A percentile compares a stretch with the other conserved stretches of the same genome.
These are phyloP conservation scores for Canis aureus DNA, from an alignment of 2,113 vertebrate genomes.

Conservation along the genomic window DNA sequence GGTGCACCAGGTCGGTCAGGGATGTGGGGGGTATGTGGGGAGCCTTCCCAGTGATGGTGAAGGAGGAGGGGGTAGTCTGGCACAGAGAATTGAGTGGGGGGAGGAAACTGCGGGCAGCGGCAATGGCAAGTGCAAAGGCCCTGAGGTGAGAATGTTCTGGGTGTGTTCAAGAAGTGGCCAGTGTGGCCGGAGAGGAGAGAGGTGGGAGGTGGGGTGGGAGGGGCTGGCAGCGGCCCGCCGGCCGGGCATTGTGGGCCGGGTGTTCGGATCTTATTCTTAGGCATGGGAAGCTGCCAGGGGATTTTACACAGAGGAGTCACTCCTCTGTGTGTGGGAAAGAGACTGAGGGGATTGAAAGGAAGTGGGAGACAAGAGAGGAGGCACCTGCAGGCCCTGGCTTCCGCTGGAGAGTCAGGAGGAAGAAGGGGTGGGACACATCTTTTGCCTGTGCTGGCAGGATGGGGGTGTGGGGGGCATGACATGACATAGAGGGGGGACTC, in stretches of 20 bases:
- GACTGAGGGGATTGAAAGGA: slow-evolving; percentile 30
- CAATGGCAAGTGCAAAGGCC: neutral
- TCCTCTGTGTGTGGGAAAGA: slow-evolving; percentile 58
- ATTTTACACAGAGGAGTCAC: slow-evolving; percentile 48
- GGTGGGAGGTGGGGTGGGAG: neutral
- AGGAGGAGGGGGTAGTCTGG: neutral
- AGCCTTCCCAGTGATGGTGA: neutral
- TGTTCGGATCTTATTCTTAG: slow-evolving; percentile 50
- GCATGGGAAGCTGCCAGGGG: slow-evolving; percentile 61
- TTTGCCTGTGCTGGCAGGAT: neutral
- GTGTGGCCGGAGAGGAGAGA: neutral
- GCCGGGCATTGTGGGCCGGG: neutral
- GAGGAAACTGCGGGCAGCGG: neutral
- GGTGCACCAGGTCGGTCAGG: too few species aligned
- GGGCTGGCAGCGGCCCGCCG: neutral
- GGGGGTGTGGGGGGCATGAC: neutral
- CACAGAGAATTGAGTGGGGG: neutral
- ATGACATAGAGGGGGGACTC: neutral
- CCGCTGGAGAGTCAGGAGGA: neutral
- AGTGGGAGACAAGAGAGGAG: slow-evolving; percentile 48
- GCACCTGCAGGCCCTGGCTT: slow-evolving; percentile 47
- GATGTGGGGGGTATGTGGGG: neutral
- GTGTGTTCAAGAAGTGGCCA: neutral
- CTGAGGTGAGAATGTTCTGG: neutral
- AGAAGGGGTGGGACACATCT: neutral